These are phyloP conservation scores for Pterocles gutturalis DNA, from an alignment of 2,113 vertebrate genomes.

Conservation along the genomic window DNA sequence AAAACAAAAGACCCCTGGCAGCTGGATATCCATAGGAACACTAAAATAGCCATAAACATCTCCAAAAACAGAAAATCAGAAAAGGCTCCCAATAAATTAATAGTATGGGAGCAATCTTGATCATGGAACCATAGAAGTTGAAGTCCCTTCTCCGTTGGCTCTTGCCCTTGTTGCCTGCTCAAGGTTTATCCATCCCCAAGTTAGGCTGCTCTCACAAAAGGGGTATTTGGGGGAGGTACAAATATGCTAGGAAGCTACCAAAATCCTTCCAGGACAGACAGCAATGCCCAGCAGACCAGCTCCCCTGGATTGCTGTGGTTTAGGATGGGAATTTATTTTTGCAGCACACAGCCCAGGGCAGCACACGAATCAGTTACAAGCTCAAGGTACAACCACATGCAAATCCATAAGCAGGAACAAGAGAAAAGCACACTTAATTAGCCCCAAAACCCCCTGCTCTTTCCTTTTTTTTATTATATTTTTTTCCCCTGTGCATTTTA, in stretches of 20 bases:
- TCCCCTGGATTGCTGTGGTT: neutral
- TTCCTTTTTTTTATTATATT: neutral
- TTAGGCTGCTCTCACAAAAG: neutral
- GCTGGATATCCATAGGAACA: neutral
- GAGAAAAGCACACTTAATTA: neutral
- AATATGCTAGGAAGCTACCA: neutral
- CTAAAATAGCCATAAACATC: neutral
- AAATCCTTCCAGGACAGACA: neutral
- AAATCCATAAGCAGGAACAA: neutral
- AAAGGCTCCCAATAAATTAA: neutral
- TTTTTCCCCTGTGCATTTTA: neutral
- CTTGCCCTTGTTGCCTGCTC: neutral
- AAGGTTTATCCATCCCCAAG: neutral
- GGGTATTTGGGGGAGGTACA: rapidly evolving
- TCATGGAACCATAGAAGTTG: neutral
- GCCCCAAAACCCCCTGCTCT: neutral
- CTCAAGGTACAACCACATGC: neutral
- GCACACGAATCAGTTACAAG: rapidly evolving
- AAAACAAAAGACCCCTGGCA: neutral
- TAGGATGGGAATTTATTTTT: neutral
- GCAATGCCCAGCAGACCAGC: neutral
- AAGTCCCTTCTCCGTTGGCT: rapidly evolving
- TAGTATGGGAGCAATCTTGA: neutral
- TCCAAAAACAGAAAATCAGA: neutral
- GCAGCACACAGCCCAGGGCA: rapidly evolving